Percentiles rank a stretch among this genome's conserved stretches.
Evolutionary conservation across 2,113 vertebrate species (phyloP).

Genomic region (Otolemur garnettii): DNA sequence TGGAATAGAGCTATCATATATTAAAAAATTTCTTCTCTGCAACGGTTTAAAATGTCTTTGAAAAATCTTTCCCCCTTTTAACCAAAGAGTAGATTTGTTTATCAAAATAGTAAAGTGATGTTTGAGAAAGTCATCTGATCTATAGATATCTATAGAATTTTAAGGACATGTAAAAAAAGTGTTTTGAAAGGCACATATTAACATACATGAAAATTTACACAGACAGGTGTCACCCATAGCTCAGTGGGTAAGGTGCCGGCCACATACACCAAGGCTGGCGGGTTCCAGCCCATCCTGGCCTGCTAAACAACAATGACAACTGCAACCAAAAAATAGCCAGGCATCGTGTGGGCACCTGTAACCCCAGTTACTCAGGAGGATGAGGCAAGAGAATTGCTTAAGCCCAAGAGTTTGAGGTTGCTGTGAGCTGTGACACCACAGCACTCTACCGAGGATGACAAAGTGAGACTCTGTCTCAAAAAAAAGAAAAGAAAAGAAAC

Average conservation of each 20-base stretch:
- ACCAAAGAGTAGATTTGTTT: neutral
- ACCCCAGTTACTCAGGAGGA: too few species aligned
- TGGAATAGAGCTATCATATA: neutral
- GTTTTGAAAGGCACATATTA: neutral
- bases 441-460: too few species aligned
- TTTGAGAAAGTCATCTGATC: constrained; percentile 10
- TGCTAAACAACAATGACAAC: too few species aligned
- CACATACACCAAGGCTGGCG: too few species aligned
- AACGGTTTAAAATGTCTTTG: constrained; percentile 2
- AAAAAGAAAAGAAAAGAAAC: neutral
- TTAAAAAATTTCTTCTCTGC: neutral
- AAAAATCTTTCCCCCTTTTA: constrained; percentile 4
- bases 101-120: neutral
- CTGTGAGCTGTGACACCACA: too few species aligned
- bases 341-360: too few species aligned
- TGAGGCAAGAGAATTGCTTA: too few species aligned
- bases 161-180: neutral
- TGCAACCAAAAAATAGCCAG: too few species aligned
- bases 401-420: too few species aligned
- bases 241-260: too few species aligned
- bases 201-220: neutral
- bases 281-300: too few species aligned
- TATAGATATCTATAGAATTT: neutral
- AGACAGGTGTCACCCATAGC: neutral
- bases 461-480: too few species aligned